Evolutionary conservation across 2,113 vertebrate genomes (phyloP).

Genomic region (Loxodonta africana): DNA sequence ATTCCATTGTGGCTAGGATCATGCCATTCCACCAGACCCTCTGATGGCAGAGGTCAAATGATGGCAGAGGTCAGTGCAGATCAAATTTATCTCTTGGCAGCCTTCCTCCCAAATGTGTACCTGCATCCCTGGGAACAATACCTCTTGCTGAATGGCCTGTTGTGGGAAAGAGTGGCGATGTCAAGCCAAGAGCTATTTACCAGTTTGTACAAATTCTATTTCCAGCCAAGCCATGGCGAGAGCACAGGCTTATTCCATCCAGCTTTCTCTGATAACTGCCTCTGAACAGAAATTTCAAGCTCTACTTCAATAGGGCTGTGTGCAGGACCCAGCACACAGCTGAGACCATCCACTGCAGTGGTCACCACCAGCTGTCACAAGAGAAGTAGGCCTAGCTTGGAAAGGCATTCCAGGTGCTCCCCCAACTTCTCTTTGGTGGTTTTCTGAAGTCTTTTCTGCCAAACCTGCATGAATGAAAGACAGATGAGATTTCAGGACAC

Average conservation of each 20-base stretch:
- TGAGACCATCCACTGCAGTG: neutral
- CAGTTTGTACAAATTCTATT: neutral
- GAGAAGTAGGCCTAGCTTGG: conserved; percentile 38
- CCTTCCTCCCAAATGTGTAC: neutral
- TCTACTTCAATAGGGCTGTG: neutral
- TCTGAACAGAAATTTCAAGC: neutral
- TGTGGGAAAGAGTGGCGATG: neutral
- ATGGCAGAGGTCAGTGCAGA: neutral
- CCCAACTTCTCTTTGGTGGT: neutral
- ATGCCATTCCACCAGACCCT: neutral
- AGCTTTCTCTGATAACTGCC: neutral
- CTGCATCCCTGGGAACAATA: neutral
- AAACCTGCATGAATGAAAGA: conserved; percentile 72
- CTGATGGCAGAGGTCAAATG: neutral
- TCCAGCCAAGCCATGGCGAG: neutral
- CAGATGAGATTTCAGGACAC: conserved; percentile 79
- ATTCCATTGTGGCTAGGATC: neutral
- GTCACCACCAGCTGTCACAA: conserved; percentile 30
- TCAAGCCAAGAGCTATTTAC: neutral
- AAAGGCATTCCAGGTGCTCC: conserved; percentile 43
- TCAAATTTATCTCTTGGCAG: neutral
- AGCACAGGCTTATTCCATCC: neutral
- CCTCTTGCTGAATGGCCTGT: neutral
- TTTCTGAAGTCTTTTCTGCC: conserved; percentile 69
- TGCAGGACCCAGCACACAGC: neutral